phyloP scores from a whole-genome alignment of 2,888 invertebrate species.

The Drosophila multiciliata region DNA sequence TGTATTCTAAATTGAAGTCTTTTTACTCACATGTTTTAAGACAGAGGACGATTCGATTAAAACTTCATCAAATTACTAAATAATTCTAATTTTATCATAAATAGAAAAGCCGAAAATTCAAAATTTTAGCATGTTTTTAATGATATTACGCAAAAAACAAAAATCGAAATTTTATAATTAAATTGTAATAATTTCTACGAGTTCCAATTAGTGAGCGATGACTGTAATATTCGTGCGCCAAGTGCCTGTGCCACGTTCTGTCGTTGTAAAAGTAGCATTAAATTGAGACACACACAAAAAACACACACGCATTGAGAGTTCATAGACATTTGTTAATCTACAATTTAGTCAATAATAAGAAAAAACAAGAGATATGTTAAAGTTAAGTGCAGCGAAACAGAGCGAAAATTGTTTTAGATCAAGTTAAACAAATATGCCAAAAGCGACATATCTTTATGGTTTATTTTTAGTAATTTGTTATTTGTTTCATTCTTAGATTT shows the following conservation, averaged over 20 bases:
- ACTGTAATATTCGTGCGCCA: conserved; percentile 12
- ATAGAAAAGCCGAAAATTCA: not conserved
- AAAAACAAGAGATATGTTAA: conserved; percentile 40
- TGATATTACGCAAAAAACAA: not conserved
- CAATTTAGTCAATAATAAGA: conserved; percentile 73
- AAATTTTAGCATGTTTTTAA: not conserved
- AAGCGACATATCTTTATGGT: conserved; percentile 23
- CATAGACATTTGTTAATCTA: conserved; percentile 78
- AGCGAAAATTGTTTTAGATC: conserved; percentile 36
- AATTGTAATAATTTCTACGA: not conserved
- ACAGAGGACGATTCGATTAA: not conserved
- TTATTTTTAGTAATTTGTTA: conserved; percentile 18
- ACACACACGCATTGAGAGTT: conserved; percentile 41
- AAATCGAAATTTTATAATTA: not conserved
- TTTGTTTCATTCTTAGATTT: conserved; percentile 26
- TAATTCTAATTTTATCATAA: not conserved
- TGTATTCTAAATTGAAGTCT: not conserved
- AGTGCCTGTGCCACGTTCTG: conserved; percentile 37
- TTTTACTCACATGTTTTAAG: not conserved
- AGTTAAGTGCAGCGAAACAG: conserved; percentile 14
- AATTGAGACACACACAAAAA: conserved; percentile 27
- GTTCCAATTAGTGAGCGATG: conserved; percentile 6
- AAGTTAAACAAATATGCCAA: conserved; percentile 28
- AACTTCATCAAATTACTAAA: not conserved
- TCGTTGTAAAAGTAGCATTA: conserved; percentile 37